These are phyloP conservation scores for Tragopan temminckii DNA, from an alignment of 2,797 vertebrate genomes.

Conservation along the genomic window DNA sequence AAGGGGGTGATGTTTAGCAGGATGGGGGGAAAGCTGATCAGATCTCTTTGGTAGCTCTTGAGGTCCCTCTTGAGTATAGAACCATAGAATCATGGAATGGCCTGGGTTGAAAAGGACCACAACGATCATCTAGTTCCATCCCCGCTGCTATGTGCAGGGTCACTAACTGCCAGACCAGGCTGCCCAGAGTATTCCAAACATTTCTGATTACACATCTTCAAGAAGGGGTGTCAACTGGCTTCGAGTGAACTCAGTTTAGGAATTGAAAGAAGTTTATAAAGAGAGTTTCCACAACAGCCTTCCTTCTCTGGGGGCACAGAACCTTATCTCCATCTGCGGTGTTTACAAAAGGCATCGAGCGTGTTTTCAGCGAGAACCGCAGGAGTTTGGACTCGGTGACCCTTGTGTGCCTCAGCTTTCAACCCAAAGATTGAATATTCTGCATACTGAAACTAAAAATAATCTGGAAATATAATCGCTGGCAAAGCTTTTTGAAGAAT, in stretches of 20 bases:
- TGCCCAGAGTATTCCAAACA: not conserved
- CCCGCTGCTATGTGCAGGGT: no score
- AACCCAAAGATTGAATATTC: conserved; percentile 15
- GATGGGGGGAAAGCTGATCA: not conserved
- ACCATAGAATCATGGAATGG: no score
- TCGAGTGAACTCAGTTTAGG: not conserved
- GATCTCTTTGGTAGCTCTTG: not conserved
- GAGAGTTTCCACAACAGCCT: not conserved
- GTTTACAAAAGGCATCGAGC: conserved; percentile 32
- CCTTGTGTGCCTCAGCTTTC: conserved; percentile 12
- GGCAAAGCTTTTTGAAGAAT: conserved; percentile 15
- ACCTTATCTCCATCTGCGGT: conserved; percentile 33
- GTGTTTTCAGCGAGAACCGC: conserved; percentile 30
- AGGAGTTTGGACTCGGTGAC: conserved; percentile 5
- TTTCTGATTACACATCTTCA: not conserved
- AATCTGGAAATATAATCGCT: not conserved
- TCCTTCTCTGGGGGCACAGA: not conserved
- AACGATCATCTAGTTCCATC: no score
- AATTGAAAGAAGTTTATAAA: conserved; percentile 1
- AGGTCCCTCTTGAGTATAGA: not conserved
- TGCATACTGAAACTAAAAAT: conserved; percentile 43
- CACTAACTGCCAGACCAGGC: no score
- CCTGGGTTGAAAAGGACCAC: no score
- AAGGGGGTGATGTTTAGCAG: not conserved
- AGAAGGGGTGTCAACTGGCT: not conserved